A percentile compares a stretch with the other conserved stretches of the same genome.
Evolutionary conservation across 2,888 invertebrate species (phyloP).

Genomic region (Heliconius sara): DNA sequence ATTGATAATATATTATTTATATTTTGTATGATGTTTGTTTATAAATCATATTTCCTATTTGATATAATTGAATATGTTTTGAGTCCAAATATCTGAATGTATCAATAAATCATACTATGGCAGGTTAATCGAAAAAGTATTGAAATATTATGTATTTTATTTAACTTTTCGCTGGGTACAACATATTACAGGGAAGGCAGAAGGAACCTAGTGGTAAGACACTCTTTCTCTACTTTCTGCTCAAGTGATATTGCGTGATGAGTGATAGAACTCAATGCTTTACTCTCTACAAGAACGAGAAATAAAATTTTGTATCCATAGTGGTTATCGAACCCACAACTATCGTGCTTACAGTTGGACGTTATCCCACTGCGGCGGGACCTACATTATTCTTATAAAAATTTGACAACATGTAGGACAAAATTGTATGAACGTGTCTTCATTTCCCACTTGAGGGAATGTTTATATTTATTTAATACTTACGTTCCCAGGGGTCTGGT

Average conservation of each 20-base stretch:
- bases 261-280: neutral
- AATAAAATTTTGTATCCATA: neutral
- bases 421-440: neutral
- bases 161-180: neutral
- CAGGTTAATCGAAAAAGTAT: neutral
- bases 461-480: conserved; percentile 1
- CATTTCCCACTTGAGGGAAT: conserved; percentile 11
- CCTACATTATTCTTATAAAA: neutral
- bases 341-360: neutral
- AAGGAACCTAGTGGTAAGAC: neutral
- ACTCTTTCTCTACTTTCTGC: neutral
- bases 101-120: neutral
- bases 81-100: no score
- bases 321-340: no score
- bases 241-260: no score
- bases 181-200: neutral
- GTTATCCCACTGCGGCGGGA: neutral
- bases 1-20: conserved; percentile 28
- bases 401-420: neutral
- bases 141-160: no score
- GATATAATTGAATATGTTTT: no score
- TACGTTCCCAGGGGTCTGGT: neutral
- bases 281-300: neutral
- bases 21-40: conserved; percentile 27
- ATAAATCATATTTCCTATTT: conserved; percentile 31